Conservation (phyloP, 1,140 invertebrate genomes). For the Helicoverpa zea region DNA sequence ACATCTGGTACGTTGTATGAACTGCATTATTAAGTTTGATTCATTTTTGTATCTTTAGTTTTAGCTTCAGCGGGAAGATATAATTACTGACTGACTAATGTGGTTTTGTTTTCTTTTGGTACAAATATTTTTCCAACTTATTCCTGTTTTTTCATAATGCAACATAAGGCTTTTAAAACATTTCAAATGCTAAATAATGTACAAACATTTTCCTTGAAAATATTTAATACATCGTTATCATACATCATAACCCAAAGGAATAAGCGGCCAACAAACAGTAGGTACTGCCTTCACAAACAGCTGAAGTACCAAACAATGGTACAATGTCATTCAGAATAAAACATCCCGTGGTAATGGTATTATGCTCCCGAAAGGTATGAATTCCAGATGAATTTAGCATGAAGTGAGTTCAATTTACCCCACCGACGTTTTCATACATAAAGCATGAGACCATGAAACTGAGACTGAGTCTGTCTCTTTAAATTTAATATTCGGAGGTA, state of each 20-base stretch:
- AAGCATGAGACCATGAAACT: conserved; percentile 55
- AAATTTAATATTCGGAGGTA: conserved; percentile 41
- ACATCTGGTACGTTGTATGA: no score
- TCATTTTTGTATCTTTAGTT: conserved; percentile 6
- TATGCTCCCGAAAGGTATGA: conserved; percentile 57
- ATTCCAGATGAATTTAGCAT: conserved; percentile 58
- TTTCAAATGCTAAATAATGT: no score
- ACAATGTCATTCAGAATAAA: conserved; percentile 43
- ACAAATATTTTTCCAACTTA: no score
- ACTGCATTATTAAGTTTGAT: background rate
- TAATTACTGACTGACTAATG: no score
- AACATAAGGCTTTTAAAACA: no score
- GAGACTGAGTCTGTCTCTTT: conserved; percentile 28
- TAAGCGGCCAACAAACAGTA: background rate
- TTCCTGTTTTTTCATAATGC: no score
- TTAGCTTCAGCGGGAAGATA: no score
- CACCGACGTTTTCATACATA: conserved; percentile 59
- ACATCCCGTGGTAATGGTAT: conserved; percentile 51
- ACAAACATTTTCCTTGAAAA: background rate
- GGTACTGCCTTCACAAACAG: background rate
- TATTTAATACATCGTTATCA: background rate
- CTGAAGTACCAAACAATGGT: conserved; percentile 7
- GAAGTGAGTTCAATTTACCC: conserved; percentile 56
- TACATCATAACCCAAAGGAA: background rate
- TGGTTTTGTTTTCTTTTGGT: no score